Base-by-base conservation (phyloP, 1,140 invertebrate genomes). In the Euborellia annulipes region DNA sequence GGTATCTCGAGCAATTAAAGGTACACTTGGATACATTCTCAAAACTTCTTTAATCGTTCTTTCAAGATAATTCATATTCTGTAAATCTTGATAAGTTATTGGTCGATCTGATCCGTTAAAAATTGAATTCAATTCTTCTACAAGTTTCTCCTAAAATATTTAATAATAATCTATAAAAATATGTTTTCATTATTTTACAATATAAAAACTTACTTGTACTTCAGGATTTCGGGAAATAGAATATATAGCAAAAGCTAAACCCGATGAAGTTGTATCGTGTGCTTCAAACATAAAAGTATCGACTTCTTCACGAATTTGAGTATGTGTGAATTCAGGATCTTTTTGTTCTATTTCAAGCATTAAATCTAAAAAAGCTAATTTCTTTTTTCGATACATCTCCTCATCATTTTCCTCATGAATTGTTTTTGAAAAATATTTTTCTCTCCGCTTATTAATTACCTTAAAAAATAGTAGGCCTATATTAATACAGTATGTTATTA, bases 251-350 rank as follows among this genome's bases (percentile, higher is more conserved):
- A 67, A 75, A 48, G 58, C 59, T 17, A 69, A 55, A 14, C 53
- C 67, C n/a, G 66, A 56, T 3, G 70, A 62, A 2, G 75, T 78
- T 41, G 76, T 79, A 54, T 79, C 76, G 57, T 79, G 76, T n/a
- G n/a, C 76, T 64, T 71, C 71, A 55, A 75, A 75, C 64, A 73
- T 70, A 49, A 75, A 75, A 1, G 72, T 75, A 44, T 72, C 69
- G 3, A 72, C 68, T 58, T 71, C 66, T 54, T 72, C 67, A 44
- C 61, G 47, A 20, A 79, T 73, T 47, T 78, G 74, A 16, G 58
- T 56, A 48, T 73, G 62, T n/a, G 65, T 66, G 36, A 76, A 58
- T 0, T 40, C 0, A 42, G 30, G 18, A n/a, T 49, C 64, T 36
- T 59, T 54, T 30, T 60, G 52, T 13, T 62, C 61, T 40, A 64